A percentile compares a stretch with the other conserved stretches of the same genome.
Conservation (phyloP, 2,888 invertebrate genomes). For the Ptychoptera contaminata region DNA sequence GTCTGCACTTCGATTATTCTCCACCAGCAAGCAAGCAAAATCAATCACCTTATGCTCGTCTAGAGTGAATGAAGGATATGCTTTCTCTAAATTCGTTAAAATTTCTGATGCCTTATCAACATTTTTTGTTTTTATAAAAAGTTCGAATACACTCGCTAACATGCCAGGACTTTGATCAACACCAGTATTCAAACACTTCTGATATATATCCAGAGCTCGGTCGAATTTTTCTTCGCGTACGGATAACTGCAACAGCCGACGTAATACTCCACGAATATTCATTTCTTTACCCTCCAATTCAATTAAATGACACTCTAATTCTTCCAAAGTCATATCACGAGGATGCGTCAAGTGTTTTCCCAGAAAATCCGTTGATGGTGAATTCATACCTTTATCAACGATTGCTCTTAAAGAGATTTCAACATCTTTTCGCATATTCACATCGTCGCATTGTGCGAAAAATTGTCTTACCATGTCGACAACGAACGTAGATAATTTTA, state of each 20-base stretch:
- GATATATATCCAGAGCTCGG: slow-evolving; percentile 37
- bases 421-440: neutral
- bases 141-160: slow-evolving; percentile 44
- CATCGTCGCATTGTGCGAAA: slow-evolving; percentile 18
- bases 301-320: slow-evolving; percentile 44
- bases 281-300: slow-evolving; percentile 49
- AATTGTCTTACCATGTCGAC: slow-evolving; percentile 30
- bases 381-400: slow-evolving; percentile 29
- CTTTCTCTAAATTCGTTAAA: slow-evolving; percentile 35
- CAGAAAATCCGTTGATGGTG: slow-evolving; percentile 20
- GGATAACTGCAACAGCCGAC: slow-evolving; percentile 42
- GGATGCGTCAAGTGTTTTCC: slow-evolving; percentile 34
- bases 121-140: slow-evolving; percentile 40
- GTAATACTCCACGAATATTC: slow-evolving; percentile 48
- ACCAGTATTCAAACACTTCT: slow-evolving; percentile 35
- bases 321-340: slow-evolving; percentile 43
- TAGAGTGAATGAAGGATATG: slow-evolving; percentile 38
- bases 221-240: slow-evolving; percentile 38
- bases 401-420: slow-evolving; percentile 25
- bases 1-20: slow-evolving; percentile 22
- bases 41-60: slow-evolving; percentile 52
- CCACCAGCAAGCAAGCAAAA: slow-evolving; percentile 41
- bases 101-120: slow-evolving; percentile 36
- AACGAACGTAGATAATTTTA: slow-evolving; percentile 33
- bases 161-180: slow-evolving; percentile 47